Evolutionary conservation across 2,888 invertebrate species (phyloP).

Genomic region (Scaptomyza caliginosa): DNA sequence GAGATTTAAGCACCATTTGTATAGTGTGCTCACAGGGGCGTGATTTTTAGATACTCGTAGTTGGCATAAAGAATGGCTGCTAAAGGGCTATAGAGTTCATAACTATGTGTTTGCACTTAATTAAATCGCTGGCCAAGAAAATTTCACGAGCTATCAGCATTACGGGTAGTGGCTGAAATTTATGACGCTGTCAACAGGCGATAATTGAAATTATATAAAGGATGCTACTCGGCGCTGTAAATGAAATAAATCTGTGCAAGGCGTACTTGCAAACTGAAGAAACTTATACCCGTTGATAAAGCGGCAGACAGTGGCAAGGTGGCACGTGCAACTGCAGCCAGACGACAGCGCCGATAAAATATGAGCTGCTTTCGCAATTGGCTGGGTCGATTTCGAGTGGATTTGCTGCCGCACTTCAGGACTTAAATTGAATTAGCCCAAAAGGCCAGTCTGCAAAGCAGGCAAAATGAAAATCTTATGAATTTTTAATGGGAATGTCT

Average conservation of each 20-base stretch:
- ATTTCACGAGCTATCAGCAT: slow-evolving; percentile 61
- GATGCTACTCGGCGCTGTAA: slow-evolving; percentile 44
- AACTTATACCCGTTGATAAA: slow-evolving; percentile 51
- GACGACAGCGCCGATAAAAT: slow-evolving; percentile 68
- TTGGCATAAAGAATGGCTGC: slow-evolving; percentile 4
- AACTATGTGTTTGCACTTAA: slow-evolving; percentile 56
- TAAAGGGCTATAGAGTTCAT: slow-evolving; percentile 29
- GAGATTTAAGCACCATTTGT: slow-evolving; percentile 35
- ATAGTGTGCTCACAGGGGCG: slow-evolving; percentile 39
- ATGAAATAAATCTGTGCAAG: slow-evolving; percentile 71
- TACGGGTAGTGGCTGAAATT: slow-evolving; percentile 47
- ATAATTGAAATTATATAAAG: slow-evolving; percentile 77
- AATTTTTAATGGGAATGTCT: slow-evolving; percentile 64
- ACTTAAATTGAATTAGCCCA: slow-evolving; percentile 69
- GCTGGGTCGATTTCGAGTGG: slow-evolving; percentile 41
- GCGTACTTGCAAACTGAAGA: slow-evolving; percentile 40
- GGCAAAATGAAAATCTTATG: slow-evolving; percentile 47
- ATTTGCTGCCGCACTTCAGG: slow-evolving; percentile 38
- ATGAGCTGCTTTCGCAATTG: slow-evolving; percentile 45
- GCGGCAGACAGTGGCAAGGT: slow-evolving; percentile 28
- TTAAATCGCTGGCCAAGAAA: slow-evolving; percentile 56
- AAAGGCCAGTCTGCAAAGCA: slow-evolving; percentile 1
- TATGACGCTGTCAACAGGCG: slow-evolving; percentile 71
- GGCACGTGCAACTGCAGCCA: slow-evolving; percentile 76
- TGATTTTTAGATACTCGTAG: slow-evolving; percentile 38